Evolutionary conservation across 2,888 invertebrate genomes (phyloP), one percentile per base, ranked within the genome.

Genomic region (Cybosia mesomella): DNA sequence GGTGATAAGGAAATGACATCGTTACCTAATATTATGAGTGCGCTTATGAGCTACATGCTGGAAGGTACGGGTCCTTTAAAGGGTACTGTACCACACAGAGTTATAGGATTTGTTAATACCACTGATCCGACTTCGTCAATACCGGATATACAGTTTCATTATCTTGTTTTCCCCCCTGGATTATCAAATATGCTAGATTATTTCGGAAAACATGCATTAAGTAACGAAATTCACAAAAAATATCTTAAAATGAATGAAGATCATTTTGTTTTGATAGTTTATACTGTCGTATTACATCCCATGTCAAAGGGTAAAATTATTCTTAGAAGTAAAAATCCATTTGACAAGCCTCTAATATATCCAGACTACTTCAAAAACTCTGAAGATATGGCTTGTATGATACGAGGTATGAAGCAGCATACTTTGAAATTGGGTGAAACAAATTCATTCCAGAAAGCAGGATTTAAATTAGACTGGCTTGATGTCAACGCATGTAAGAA

Each of bases 291-390:
- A 62, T 87, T 97, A 85, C 91, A 96, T 66, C 98, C 98, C 0
- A 95, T 94, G 73, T 97, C 97, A 67, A 93, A 93, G 67, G 98
- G 98, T 0, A 93, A 91, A 73, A 89, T 98, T n/a, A 79, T 95
- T 68, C 89, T 99, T 8, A 95, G 95, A 70, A 97, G 96, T 57
- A 94, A 90, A 18, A 93, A 97, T 87, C 97, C 98, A 0, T 90
- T 95, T 21, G 95, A 96, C 0, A 96, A 97, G 81, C 98, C 98
- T 0, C 87, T 96, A 28, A 89, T 91, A 69, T 85, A 68, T 74
- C 94, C 97, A 0, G 96, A 97, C 78, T 97, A 97, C 85, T 93
- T 97, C 53, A 85, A 92, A 0, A 91, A 96, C 1, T 86, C 91
- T 8, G 89, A 95, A 61, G 97, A 97, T 80, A 77, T 96, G 15